Evolutionary conservation across 2,888 invertebrate species (phyloP), one percentile per base, ranked within the genome.

Genomic region (Aelia acuminata): DNA sequence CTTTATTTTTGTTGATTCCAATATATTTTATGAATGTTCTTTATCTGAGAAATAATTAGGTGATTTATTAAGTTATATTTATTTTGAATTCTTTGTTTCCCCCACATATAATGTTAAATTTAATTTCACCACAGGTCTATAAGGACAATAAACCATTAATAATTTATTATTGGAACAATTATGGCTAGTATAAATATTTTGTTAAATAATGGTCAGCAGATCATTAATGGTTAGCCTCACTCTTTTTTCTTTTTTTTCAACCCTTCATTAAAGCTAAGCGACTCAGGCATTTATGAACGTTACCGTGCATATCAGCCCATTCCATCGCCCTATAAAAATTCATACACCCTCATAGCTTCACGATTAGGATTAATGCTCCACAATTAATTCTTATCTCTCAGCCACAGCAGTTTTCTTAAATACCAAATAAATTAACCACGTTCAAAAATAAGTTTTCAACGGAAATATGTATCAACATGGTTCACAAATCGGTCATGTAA

Each of bases 341-440:
- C 80, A 43, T 39, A 39, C 43, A 5, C n/a, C 80, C n/a, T 43
- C 2, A 43, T 80, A 15, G 75, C 39, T 80, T 43, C 43, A 43
- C 43, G 43, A 80, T 80, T 80, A 47, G 43, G n/a, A 80, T 43
- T 39, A 47, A 80, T 80, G 43, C 11, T 39, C 80, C 0, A n/a
- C 43, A 80, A 43, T 80, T 43, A 80, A 80, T 43, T 47, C 80
- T 80, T 80, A 80, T 80, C 80, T 22, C 43, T 11, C n/a, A 80
- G 80, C 80, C 80, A 39, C 43, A 43, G 43, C 43, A 47, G 43
- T 80, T 39, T 43, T 43, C 22, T 80, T 80, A 80, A 80, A 80
- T 35, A 47, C 35, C 18, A 70, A 20, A 70, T 20, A 70, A 70
- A 70, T 31, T 35, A 70, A 7, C 18, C 8, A 18, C 20, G 20